These are phyloP conservation scores for Candoia aspera DNA, from an alignment of 2,113 vertebrate genomes.

Conservation along the genomic window DNA sequence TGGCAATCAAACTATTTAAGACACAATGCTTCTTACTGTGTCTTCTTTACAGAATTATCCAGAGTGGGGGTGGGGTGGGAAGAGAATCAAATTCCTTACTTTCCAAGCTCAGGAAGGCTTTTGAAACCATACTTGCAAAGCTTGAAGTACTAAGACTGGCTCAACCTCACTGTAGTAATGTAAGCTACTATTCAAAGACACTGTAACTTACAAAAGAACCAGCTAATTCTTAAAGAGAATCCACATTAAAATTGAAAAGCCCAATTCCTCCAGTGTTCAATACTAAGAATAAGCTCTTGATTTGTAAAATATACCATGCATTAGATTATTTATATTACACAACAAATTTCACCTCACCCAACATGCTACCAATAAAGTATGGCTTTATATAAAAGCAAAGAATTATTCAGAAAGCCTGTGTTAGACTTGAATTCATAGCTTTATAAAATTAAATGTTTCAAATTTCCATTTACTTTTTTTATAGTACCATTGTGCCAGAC, in stretches of 20 bases:
- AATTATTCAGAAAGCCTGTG: neutral
- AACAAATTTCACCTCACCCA: neutral
- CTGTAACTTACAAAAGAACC: neutral
- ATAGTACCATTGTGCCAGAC: neutral
- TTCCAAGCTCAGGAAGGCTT: neutral
- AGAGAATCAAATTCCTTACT: slow-evolving; percentile 2
- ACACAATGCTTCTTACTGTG: neutral
- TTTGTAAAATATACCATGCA: neutral
- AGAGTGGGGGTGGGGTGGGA: neutral
- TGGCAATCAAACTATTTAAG: neutral
- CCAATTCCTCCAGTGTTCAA: neutral
- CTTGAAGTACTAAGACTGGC: neutral
- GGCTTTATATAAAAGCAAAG: neutral
- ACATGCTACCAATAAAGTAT: neutral
- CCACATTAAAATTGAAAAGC: neutral
- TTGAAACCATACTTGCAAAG: neutral
- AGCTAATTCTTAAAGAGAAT: slow-evolving; percentile 11
- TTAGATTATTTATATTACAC: neutral
- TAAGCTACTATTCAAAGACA: slow-evolving; percentile 8
- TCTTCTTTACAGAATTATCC: neutral
- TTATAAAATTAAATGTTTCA: neutral
- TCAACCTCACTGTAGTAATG: neutral
- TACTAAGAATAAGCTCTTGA: neutral
- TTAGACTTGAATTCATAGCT: neutral
- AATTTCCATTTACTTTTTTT: neutral